Conservation (phyloP, 2,888 invertebrate genomes). For the Tachina lurida region DNA sequence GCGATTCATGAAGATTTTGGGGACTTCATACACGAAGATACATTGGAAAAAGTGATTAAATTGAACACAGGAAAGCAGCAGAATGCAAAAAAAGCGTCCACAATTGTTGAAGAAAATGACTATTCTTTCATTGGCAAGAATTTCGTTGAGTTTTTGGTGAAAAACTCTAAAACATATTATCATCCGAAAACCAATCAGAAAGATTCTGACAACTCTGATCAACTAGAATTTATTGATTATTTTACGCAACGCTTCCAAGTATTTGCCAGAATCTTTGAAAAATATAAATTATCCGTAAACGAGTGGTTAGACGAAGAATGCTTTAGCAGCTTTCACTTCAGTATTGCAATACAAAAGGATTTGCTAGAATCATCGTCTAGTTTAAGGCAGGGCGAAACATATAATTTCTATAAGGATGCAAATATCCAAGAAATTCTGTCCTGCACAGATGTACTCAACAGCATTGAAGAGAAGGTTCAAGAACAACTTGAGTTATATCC, state of each 20-base stretch:
- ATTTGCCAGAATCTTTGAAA: slow-evolving; percentile 78
- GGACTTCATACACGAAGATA: slow-evolving; percentile 85
- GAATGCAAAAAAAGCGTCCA: slow-evolving; percentile 74
- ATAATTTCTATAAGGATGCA: slow-evolving; percentile 93
- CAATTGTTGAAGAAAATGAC: slow-evolving; percentile 78
- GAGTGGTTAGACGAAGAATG: slow-evolving; percentile 77
- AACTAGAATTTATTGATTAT: slow-evolving; percentile 75
- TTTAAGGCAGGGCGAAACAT: slow-evolving; percentile 68
- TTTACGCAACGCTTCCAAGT: slow-evolving; percentile 79
- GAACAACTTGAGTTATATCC: slow-evolving; percentile 91
- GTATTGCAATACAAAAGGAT: slow-evolving; percentile 79
- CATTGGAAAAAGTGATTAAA: slow-evolving; percentile 84
- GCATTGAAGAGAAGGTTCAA: slow-evolving; percentile 85
- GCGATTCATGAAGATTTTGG: slow-evolving; percentile 87
- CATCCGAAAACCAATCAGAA: slow-evolving; percentile 42
- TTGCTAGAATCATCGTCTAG: slow-evolving; percentile 72
- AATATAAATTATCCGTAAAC: slow-evolving; percentile 78
- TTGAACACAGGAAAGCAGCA: slow-evolving; percentile 75
- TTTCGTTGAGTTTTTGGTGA: slow-evolving; percentile 79
- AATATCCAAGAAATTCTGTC: slow-evolving; percentile 90
- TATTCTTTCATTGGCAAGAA: slow-evolving; percentile 78
- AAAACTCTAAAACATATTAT: slow-evolving; percentile 78
- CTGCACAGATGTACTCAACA: slow-evolving; percentile 88
- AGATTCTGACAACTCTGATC: slow-evolving; percentile 28
- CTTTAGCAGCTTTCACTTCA: slow-evolving; percentile 78